These are phyloP conservation scores for Poecilobothrus nobilitatus DNA, from an alignment of 2,888 invertebrate genomes.

Conservation along the genomic window DNA sequence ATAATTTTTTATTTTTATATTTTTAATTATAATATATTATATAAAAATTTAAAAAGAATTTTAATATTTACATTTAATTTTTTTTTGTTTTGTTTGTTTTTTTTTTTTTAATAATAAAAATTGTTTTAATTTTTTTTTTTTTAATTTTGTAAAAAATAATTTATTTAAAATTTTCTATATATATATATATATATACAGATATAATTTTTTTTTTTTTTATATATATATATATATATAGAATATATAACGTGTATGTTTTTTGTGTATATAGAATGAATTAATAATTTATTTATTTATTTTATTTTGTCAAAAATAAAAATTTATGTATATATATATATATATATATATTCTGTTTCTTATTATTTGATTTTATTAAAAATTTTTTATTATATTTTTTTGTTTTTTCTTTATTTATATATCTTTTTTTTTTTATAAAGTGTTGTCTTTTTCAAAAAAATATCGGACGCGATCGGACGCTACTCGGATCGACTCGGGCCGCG, in stretches of 20 bases:
- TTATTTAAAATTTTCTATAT: neutral
- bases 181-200: neutral
- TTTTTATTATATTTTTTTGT: slow-evolving; percentile 9
- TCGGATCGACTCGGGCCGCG: slow-evolving; percentile 45
- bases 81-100: slow-evolving; percentile 14
- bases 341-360: slow-evolving; percentile 16
- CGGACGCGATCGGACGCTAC: slow-evolving; percentile 45
- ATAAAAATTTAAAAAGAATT: neutral
- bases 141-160: slow-evolving; percentile 25
- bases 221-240: too few relatives aligned
- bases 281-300: neutral
- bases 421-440: slow-evolving; percentile 15
- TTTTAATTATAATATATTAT: slow-evolving; percentile 8
- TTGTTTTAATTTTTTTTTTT: slow-evolving; percentile 17
- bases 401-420: slow-evolving; percentile 14
- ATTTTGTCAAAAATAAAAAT: neutral
- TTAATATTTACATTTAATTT: neutral
- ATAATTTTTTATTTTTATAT: neutral
- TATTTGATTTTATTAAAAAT: slow-evolving; percentile 12
- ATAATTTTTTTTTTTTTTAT: too few relatives aligned
- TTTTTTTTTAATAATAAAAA: neutral
- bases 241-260: neutral
- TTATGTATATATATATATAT: neutral
- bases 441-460: slow-evolving; percentile 18
- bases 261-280: slow-evolving; percentile 1